A percentile compares a stretch with the other conserved stretches of the same genome.
Conservation (phyloP, 2,797 vertebrate species). For the Ctenochaetus hawaiiensis region DNA sequence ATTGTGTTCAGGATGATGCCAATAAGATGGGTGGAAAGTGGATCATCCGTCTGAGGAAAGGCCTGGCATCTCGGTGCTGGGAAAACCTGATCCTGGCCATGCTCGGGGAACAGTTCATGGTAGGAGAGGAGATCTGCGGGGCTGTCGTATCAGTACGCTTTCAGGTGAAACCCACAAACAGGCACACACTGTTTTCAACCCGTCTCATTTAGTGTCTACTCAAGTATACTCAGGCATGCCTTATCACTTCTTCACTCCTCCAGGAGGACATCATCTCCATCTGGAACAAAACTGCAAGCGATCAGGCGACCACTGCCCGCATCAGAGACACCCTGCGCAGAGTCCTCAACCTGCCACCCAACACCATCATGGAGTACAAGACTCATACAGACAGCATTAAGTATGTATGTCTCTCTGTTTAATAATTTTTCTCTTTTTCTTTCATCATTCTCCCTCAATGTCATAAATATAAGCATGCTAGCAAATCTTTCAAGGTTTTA, state of each 20-base stretch:
- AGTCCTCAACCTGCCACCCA: conserved; percentile 90
- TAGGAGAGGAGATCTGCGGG: conserved; percentile 98
- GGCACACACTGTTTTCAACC: background rate
- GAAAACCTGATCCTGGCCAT: conserved; percentile 98
- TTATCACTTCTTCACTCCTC: background rate
- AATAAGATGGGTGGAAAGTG: conserved; percentile 91
- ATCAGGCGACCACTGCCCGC: conserved; percentile 88
- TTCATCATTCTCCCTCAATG: background rate
- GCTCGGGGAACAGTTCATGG: conserved; percentile 99
- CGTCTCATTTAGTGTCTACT: background rate
- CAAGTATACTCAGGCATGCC: background rate
- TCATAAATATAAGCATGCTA: conserved; percentile 31
- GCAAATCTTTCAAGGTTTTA: background rate
- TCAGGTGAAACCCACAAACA: conserved; percentile 84
- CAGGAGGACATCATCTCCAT: conserved; percentile 92
- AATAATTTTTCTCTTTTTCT: conserved; percentile 55
- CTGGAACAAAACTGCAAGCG: conserved; percentile 91
- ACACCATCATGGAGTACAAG: conserved; percentile 93
- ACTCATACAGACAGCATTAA: conserved; percentile 93
- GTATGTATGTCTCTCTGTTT: conserved; percentile 83
- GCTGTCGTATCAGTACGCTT: conserved; percentile 97
- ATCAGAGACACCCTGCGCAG: conserved; percentile 90
- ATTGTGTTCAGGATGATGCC: conserved; percentile 85
- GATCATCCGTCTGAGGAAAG: conserved; percentile 93
- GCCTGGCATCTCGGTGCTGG: conserved; percentile 97